Conservation (phyloP, 2,797 vertebrate species). For the Pelobates cultripes region DNA sequence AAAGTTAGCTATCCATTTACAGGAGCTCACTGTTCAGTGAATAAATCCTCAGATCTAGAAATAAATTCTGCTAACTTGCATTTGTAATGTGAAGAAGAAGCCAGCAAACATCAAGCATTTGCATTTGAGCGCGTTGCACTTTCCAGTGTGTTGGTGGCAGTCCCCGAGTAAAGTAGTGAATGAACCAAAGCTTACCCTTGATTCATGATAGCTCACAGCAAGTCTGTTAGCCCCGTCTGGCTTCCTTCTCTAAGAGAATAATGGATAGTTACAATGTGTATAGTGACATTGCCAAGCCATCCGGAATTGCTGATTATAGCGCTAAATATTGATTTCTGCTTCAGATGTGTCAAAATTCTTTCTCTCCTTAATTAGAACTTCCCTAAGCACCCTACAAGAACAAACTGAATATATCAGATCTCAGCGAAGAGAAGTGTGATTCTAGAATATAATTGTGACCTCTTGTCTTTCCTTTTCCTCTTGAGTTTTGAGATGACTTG, state of each 20-base stretch:
- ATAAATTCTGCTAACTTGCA: too few species aligned
- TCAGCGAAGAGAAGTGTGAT: slow-evolving; percentile 80
- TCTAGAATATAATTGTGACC: slow-evolving; percentile 93
- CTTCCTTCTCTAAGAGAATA: slow-evolving; percentile 77
- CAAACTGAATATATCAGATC: slow-evolving; percentile 95
- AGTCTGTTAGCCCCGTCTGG: slow-evolving; percentile 78
- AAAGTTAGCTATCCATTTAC: too few species aligned
- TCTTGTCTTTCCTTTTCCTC: slow-evolving; percentile 91
- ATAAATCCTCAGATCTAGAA: too few species aligned
- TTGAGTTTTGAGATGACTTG: slow-evolving; percentile 91
- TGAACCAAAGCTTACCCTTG: slow-evolving; percentile 62
- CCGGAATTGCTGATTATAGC: slow-evolving; percentile 95
- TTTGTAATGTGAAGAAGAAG: too few species aligned
- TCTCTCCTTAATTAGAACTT: slow-evolving; percentile 98
- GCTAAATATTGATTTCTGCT: slow-evolving; percentile 99
- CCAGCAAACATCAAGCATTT: too few species aligned
- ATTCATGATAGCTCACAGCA: slow-evolving; percentile 86
- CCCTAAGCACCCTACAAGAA: slow-evolving; percentile 88
- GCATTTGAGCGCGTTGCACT: too few species aligned
- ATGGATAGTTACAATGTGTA: slow-evolving; percentile 86
- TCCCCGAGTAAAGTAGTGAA: too few species aligned
- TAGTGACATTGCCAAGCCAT: slow-evolving; percentile 90
- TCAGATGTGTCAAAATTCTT: slow-evolving; percentile 98
- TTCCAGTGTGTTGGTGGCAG: too few species aligned
- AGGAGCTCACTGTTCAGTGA: too few species aligned